Base-by-base conservation (phyloP, 2,888 invertebrate genomes). In the Ypsolopha sequella region DNA sequence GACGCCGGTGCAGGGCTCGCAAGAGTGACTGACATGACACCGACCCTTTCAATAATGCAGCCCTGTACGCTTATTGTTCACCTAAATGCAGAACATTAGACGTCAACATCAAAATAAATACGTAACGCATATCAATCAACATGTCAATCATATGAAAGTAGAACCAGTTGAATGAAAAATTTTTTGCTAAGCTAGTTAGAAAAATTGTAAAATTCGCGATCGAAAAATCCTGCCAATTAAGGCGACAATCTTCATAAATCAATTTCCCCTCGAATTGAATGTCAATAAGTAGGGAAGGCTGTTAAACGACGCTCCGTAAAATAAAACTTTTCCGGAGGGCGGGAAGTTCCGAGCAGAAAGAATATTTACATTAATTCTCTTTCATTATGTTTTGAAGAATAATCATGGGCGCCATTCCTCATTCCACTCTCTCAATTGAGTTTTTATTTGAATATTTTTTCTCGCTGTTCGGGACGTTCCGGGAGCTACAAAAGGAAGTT, bases 341-440 rank as follows among this genome's bases (percentile, higher is more conserved):
- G 79, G 70, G 76, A 85, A 85, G 72, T 81, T 84, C 72, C 67
- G 64, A 72, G 75, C 68, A 77, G 84, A 84, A 86, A 86, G 85
- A 86, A 87, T 87, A 87, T 87, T 87, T 87, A 87, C 87, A 87
- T 87, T 86, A 87, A 87, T 87, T 87, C 87, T 80, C 84, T 87
- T 59, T 87, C 87, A 87, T 87, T 87, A 87, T 86, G 87, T 87
- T 87, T 87, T 86, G 85, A 82, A 82, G 87, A 87, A 87, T 87
- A 87, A 87, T 86, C 86, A 82, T 85, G 85, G 84, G 68, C 72
- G 76, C 73, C 77, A 76, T 75, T 76, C 76, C 76, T 76, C 78
- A 66, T 75, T 78, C 79, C 76, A 73, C 75, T 79, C 68, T 76
- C 76, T 73, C 82, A 77, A 85, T 85, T 77, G 87, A 82, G 84